Base-by-base conservation (phyloP, 2,797 vertebrate genomes). In the Florisuga fusca region DNA sequence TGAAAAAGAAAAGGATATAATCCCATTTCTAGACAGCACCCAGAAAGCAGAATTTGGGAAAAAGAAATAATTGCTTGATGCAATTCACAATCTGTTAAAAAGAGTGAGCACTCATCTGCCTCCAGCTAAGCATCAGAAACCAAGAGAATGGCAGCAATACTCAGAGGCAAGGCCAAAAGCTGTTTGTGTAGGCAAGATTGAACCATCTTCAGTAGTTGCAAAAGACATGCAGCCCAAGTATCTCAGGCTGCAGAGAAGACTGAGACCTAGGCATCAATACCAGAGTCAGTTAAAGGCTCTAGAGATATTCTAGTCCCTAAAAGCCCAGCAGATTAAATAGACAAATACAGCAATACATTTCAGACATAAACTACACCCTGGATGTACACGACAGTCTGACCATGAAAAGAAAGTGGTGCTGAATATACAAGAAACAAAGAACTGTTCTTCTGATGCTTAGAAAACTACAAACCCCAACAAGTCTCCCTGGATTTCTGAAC, bases 151-250 rank as follows among this genome's bases (percentile, higher is more conserved):
- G 87, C 94, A 96, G 77, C 80, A 94, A 22, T 43, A 84, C 67
- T 79, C 69, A 86, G 85, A 81, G 82, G 73, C 87, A 88, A 88
- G 87, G 92, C 69, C 82, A 93, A 88, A 94, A 94, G 88, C 85
- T 94, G 85, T 59, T 88, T 33, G 51, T 58, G 59, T 71, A 90
- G 87, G 91, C 87, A 90, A 93, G 94, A 76, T 36, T 45, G 85
- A 96, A 79, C 59, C 93, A 84, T 38, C 89, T 90, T 85, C 83
- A 61, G 87, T 54, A 84, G 83, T 20, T 74, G 87, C 77, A 94
- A 80, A 87, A 96, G 71, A 91, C 80, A 79, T 77, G 87, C 87
- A 95, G 83, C 89, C 92, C 63, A 88, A 64, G 85, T 16, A 86
- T 48, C 85, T 89, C 91, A 91, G 89, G 91, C 87, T 82, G 57